Base-by-base conservation (phyloP, 2,113 vertebrate species). In the Nansenia antarctica region DNA sequence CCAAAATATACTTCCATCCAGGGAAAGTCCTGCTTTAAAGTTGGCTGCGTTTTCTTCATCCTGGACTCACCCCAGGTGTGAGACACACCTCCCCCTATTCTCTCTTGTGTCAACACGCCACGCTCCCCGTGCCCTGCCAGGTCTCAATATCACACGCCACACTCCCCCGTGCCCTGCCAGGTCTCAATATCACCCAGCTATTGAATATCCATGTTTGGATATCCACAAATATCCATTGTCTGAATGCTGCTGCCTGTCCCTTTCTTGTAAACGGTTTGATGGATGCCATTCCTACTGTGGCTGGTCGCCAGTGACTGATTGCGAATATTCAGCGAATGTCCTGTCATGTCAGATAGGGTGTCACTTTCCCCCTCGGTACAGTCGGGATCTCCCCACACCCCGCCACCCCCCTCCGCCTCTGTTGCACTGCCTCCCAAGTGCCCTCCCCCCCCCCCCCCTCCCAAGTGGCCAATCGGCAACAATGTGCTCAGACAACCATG, bases 201-300 rank as follows among this genome's bases (percentile, higher is more conserved):
- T 37, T 37, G 5, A 37, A 47, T 47, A 47, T 20, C 45, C 45
- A 4, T 12, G 45, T n/a, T n/a, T n/a, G n/a, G n/a, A n/a, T n/a
- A n/a, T n/a, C n/a, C n/a, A n/a, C n/a, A n/a, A n/a, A n/a, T n/a
- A n/a, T n/a, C 1, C 1, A n/a, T 47, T 73, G 67, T 39, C 24
- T 11, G 39, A n/a, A n/a, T 0, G 7, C 2, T 37, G 27, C 31
- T n/a, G 55, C 37, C 39, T 60, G 24, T 79, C 61, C 15, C 9
- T 3, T 15, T 73, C 53, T 37, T 27, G 45, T 57, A 24, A 55
- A 35, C 70, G 57, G 59, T n/a, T 55, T 70, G 76, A 74, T 74
- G 72, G 67, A 65, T 70, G 69, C 47, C 58, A 60, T 71, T 72
- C 76, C 71, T 62, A 85, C 59, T 57, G 52, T 11, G 5, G 42